A percentile compares a stretch with the other conserved stretches of the same genome.
These are phyloP conservation scores for Drosophila subsilvestris DNA, from an alignment of 2,888 invertebrate species.

Conservation along the genomic window DNA sequence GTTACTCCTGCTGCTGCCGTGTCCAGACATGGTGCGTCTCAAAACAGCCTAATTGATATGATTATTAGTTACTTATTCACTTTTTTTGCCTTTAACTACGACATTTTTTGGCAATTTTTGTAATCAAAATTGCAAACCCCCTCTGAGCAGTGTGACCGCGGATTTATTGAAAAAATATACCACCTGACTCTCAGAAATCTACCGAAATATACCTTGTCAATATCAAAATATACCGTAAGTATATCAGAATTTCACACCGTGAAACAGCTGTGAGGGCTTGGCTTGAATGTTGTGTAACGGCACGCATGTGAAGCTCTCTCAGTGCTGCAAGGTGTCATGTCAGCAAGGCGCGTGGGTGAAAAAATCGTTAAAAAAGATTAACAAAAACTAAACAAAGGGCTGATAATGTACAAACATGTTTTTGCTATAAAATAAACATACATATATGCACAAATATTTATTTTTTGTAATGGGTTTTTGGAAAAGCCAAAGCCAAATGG, in stretches of 20 bases:
- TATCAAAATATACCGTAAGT: too few species aligned
- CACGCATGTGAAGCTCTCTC: not conserved
- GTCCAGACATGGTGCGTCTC: not conserved
- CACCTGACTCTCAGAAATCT: too few species aligned
- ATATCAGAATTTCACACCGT: slow-evolving; percentile 12
- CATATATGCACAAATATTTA: not conserved
- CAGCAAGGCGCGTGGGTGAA: not conserved
- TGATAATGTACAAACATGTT: not conserved
- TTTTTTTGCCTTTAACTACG: not conserved
- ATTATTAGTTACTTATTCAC: not conserved
- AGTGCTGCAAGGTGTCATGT: not conserved
- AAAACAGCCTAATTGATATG: not conserved
- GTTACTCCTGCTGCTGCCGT: slow-evolving; percentile 17
- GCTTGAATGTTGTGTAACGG: slow-evolving; percentile 16
- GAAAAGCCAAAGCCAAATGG: slow-evolving; percentile 2
- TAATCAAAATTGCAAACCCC: too few species aligned
- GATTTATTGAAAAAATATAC: too few species aligned
- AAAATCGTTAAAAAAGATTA: not conserved
- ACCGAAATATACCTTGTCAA: too few species aligned
- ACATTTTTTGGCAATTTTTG: not conserved
- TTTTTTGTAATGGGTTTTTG: slow-evolving; percentile 8
- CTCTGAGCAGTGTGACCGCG: too few species aligned
- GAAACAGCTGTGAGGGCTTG: slow-evolving; percentile 40
- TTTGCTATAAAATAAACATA: slow-evolving; percentile 14
- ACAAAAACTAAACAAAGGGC: not conserved